Base-by-base conservation (phyloP, 2,113 vertebrate species). In the Amphiprion percula region DNA sequence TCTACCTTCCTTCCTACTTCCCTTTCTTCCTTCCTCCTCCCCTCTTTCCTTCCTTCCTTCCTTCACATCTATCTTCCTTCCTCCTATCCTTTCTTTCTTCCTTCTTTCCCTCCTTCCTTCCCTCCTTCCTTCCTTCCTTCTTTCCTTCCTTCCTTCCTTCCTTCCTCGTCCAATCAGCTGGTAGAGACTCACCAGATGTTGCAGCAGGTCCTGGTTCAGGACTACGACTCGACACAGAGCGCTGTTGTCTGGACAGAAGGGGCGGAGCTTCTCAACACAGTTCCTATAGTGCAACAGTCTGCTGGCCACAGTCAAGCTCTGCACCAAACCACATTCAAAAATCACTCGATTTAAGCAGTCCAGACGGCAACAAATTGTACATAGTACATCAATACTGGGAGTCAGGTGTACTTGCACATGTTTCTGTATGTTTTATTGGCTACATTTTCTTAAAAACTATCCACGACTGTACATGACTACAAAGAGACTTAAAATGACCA, bases 141-240 rank as follows among this genome's bases (percentile, higher is more conserved):
- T 37, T 52, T 52, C 28, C n/a, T 14, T 14, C 12, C 41, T 44
- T 44, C 12, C 41, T 44, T 44, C 41, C 41, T 30, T 30, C 30
- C 5, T 30, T 30, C 1, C 6, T 52, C 16, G 5, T 21, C 49
- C 41, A 14, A 12, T 44, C 8, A 14, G 41, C 14, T 3, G 11
- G 9, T 60, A 71, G 80, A 15, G 50, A 75, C 85, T 85, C 76
- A 86, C 88, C 83, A 90, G 63, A 59, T 88, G 70, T 23, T 71
- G 64, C 64, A 86, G 71, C 68, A 90, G 80, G 15, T 90, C 80
- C 1, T 37, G 9, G 64, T 84, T 88, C 46, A 86, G 64, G 0
- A 0, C 16, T 21, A 74, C 0, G 17, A 41, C 49, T 0, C 17
- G 9, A 21, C 24, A 44, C 23, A 68, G n/a, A 3, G 21, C 9